phyloP scores from a whole-genome alignment of 2,888 invertebrate genomes.

The Rhagonycha fulva region DNA sequence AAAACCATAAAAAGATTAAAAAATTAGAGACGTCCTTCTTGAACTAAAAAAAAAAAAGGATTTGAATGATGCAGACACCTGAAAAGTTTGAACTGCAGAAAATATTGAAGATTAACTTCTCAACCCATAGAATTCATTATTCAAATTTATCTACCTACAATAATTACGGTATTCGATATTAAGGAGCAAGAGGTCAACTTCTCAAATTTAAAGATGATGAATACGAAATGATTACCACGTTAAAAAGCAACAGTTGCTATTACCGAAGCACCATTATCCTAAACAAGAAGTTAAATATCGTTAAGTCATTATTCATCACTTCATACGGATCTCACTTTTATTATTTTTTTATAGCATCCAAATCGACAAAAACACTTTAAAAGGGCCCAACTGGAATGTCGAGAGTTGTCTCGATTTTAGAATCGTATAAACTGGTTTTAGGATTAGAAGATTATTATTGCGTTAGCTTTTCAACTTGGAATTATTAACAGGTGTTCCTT shows the following conservation, averaged over 20 bases:
- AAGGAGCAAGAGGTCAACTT: slow-evolving; percentile 10
- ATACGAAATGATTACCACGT: neutral
- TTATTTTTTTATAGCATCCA: neutral
- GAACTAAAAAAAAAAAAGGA: too few species aligned
- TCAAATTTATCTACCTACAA: neutral
- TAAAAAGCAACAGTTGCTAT: neutral
- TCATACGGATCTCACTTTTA: neutral
- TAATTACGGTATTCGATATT: neutral
- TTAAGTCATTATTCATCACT: slow-evolving; percentile 28
- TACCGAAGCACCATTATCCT: slow-evolving; percentile 8
- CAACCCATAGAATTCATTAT: neutral
- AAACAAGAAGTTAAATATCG: slow-evolving; percentile 17
- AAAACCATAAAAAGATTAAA: too few species aligned
- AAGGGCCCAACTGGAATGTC: slow-evolving; percentile 1
- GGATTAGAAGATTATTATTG: neutral
- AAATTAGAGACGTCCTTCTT: too few species aligned
- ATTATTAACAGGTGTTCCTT: neutral
- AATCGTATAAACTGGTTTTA: neutral
- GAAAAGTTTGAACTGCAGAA: too few species aligned
- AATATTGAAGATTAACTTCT: neutral
- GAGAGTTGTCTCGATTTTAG: neutral
- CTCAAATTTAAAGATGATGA: slow-evolving; percentile 7
- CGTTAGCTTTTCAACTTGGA: neutral
- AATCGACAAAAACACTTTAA: neutral
- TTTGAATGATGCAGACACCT: too few species aligned